Percentiles rank a stretch among this genome's conserved stretches.
phyloP scores from a whole-genome alignment of 2,113 vertebrate species.

The Lates calcarifer region DNA sequence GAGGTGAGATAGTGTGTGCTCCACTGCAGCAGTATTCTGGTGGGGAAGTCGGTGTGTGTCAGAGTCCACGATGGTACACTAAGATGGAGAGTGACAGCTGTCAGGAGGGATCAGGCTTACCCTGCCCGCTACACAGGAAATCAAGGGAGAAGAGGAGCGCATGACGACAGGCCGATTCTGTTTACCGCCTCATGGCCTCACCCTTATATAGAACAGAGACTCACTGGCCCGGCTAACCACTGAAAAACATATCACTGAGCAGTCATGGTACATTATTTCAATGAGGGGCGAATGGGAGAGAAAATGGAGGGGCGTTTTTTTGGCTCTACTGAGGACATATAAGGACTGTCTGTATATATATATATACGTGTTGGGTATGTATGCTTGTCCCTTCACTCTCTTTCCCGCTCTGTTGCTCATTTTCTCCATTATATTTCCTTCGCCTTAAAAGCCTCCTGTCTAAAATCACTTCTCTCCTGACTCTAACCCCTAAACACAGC shows the following conservation, averaged over 20 bases:
- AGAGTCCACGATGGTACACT: constrained; percentile 51
- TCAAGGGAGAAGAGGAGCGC: constrained; percentile 59
- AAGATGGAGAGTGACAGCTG: constrained; percentile 83
- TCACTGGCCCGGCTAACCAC: constrained; percentile 43
- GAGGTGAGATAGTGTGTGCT: constrained; percentile 54
- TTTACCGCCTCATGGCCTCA: constrained; percentile 65
- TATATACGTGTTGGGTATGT: neutral
- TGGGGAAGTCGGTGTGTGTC: constrained; percentile 58
- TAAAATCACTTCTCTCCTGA: constrained; percentile 64
- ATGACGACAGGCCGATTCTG: constrained; percentile 65
- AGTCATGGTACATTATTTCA: constrained; percentile 69
- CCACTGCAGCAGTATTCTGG: constrained; percentile 53
- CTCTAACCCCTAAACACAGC: constrained; percentile 62
- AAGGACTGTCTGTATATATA: constrained; percentile 35
- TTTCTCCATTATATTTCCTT: constrained; percentile 65
- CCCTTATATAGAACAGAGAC: constrained; percentile 60
- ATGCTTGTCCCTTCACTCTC: constrained; percentile 30
- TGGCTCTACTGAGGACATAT: constrained; percentile 21
- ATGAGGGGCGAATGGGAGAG: constrained; percentile 43
- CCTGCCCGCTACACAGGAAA: constrained; percentile 55
- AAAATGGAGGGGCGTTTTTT: constrained; percentile 56
- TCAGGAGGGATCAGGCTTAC: constrained; percentile 79
- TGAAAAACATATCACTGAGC: constrained; percentile 54
- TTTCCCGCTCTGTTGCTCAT: constrained; percentile 58
- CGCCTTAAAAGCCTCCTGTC: constrained; percentile 72